A percentile compares a stretch with the other conserved stretches of the same genome.
These are phyloP conservation scores for Phaetusa simplex DNA, from an alignment of 2,113 vertebrate species.

Conservation along the genomic window DNA sequence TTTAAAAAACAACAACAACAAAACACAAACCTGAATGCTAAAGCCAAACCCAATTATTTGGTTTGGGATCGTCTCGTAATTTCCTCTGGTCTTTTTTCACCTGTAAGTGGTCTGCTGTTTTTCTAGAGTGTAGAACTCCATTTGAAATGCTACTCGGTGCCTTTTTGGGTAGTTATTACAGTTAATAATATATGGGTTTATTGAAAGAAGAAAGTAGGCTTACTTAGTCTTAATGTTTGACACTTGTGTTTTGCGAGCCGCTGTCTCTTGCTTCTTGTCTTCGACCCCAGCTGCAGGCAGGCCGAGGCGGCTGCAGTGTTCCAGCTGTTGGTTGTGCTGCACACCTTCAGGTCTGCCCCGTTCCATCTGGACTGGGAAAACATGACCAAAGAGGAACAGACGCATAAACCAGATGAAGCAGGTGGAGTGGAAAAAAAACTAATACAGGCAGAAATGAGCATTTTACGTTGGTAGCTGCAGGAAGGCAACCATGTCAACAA, in stretches of 20 bases:
- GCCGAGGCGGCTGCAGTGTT: too few species aligned
- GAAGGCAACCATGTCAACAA: not conserved
- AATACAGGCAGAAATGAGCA: not conserved
- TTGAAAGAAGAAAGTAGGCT: not conserved
- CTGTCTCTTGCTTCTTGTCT: not conserved
- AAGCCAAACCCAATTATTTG: not conserved
- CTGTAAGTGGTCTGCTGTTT: not conserved
- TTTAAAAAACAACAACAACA: not conserved
- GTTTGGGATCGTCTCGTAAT: not conserved
- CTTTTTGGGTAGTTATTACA: not conserved
- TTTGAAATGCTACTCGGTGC: not conserved
- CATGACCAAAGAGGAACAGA: not conserved
- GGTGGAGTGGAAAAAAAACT: not conserved
- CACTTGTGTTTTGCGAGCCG: not conserved
- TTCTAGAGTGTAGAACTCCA: not conserved
- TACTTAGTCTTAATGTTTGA: not conserved
- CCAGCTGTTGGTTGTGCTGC: not conserved
- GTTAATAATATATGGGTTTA: not conserved
- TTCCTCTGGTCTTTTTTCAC: not conserved
- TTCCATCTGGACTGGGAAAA: not conserved
- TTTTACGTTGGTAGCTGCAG: not conserved
- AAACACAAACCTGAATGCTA: not conserved
- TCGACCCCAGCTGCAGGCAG: not conserved
- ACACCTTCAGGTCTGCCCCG: not conserved
- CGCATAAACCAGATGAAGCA: not conserved